Evolutionary conservation across 1,140 invertebrate species (phyloP).

Genomic region (Armadillidium nasatum): DNA sequence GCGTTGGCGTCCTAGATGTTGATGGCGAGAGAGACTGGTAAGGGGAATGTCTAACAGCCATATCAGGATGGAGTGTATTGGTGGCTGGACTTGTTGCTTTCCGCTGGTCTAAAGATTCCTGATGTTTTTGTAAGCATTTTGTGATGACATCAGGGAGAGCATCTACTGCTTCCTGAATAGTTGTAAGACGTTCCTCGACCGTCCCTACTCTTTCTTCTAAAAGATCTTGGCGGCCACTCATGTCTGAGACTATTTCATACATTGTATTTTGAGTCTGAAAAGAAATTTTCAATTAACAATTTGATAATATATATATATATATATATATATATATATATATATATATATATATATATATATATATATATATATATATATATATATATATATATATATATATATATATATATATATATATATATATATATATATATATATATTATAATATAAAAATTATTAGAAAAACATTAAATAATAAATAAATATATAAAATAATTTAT

Average conservation of each 20-base stretch:
- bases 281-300: not conserved
- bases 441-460: no score
- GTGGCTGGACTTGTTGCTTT: slow-evolving; percentile 33
- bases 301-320: no score
- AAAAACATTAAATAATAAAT: no score
- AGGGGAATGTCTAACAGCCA: slow-evolving; percentile 37
- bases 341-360: no score
- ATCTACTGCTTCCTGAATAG: slow-evolving; percentile 72
- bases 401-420: no score
- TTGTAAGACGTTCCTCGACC: slow-evolving; percentile 78
- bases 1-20: not conserved
- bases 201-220: slow-evolving; percentile 79
- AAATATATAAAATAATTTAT: no score
- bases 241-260: slow-evolving; percentile 93
- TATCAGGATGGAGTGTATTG: slow-evolving; percentile 45
- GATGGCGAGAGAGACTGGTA: slow-evolving; percentile 10
- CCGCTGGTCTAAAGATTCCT: slow-evolving; percentile 43
- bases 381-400: no score
- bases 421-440: no score
- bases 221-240: slow-evolving; percentile 82
- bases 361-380: no score
- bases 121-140: slow-evolving; percentile 49
- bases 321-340: no score
- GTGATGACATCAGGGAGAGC: slow-evolving; percentile 74
- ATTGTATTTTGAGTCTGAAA: slow-evolving; percentile 90